Evolutionary conservation across 2,797 vertebrate species (phyloP).

Genomic region (Sternotherus odoratus): DNA sequence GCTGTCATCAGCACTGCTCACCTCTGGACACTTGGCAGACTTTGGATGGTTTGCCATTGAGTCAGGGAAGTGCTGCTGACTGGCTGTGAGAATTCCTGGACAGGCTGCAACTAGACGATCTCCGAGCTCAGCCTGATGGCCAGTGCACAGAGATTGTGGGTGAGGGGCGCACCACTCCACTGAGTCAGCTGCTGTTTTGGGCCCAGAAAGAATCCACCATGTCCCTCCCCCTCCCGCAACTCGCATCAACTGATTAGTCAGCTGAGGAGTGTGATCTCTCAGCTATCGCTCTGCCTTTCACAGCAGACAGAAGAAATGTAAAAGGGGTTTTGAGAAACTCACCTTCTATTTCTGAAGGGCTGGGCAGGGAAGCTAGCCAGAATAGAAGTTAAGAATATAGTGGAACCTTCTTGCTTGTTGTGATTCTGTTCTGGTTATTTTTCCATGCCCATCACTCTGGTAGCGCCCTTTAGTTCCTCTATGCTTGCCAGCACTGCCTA

Average conservation of each 20-base stretch:
- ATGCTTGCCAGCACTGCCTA: not conserved
- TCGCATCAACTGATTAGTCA: not conserved
- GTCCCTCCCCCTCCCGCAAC: not conserved
- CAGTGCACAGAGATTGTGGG: not conserved
- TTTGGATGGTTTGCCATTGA: not conserved
- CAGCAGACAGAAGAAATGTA: not conserved
- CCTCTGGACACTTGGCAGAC: not conserved
- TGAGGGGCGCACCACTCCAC: not conserved
- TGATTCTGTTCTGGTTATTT: not conserved
- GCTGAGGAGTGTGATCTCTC: not conserved
- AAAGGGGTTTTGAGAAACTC: not conserved
- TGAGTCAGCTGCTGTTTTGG: conserved; percentile 4
- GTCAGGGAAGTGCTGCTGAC: not conserved
- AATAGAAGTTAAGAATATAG: not conserved
- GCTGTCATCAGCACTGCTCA: too few relatives aligned
- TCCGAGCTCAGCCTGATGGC: not conserved
- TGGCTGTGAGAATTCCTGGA: not conserved
- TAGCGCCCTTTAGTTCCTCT: too few relatives aligned
- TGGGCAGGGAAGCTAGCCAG: not conserved
- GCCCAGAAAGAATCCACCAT: not conserved
- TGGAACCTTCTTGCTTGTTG: not conserved
- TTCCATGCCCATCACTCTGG: not conserved
- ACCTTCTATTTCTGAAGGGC: not conserved
- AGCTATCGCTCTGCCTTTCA: not conserved
- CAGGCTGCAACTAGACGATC: not conserved